Evolutionary conservation across 2,113 vertebrate species (phyloP).

Genomic region (Ibidorhyncha struthersii): DNA sequence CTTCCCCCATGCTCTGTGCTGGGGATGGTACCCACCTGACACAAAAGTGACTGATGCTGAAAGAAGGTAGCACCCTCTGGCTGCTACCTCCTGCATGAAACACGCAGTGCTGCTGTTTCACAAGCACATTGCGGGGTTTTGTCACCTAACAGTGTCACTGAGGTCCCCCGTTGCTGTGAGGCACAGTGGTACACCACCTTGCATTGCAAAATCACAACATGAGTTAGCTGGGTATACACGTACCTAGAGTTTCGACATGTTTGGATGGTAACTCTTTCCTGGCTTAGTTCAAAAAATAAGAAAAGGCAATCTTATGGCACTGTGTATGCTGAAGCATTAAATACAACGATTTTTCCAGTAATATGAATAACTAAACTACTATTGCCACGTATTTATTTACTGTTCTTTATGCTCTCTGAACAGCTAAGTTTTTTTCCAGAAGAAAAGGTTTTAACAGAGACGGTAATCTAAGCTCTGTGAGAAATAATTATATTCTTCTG

Average conservation of each 20-base stretch:
- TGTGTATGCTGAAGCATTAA: slow-evolving; percentile 22
- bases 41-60: not conserved
- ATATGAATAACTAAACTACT: slow-evolving; percentile 36
- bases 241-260: not conserved
- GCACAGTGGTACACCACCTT: not conserved
- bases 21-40: not conserved
- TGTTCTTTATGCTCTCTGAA: slow-evolving; percentile 43
- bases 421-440: slow-evolving; percentile 58
- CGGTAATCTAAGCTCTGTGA: slow-evolving; percentile 34
- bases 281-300: not conserved
- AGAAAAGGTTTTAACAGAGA: slow-evolving; percentile 55
- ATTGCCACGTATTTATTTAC: slow-evolving; percentile 15
- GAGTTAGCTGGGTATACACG: not conserved
- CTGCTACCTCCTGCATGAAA: not conserved
- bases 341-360: slow-evolving; percentile 33
- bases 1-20: not conserved
- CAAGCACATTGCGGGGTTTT: not conserved
- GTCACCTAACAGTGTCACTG: not conserved
- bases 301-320: not conserved
- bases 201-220: not conserved
- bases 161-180: not conserved
- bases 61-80: not conserved
- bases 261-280: not conserved
- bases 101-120: not conserved
- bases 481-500: slow-evolving; percentile 45